A percentile compares a stretch with the other conserved stretches of the same genome.
Evolutionary conservation across 2,113 vertebrate genomes (phyloP).

Genomic region (Planiliza haematocheilus): DNA sequence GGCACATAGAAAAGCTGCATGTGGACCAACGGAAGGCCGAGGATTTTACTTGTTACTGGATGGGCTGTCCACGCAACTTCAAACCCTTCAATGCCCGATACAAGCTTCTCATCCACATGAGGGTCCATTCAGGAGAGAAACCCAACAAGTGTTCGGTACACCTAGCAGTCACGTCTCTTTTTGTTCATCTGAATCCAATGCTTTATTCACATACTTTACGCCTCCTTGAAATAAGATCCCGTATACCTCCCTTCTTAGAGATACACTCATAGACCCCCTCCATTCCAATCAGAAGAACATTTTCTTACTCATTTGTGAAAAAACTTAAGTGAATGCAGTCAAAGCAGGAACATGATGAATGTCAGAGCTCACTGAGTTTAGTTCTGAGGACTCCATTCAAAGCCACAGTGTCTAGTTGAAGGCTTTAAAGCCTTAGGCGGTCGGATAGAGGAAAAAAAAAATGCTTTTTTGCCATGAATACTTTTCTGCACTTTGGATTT

Average conservation of each 20-base stretch:
- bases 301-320: slow-evolving; percentile 2
- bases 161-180: slow-evolving; percentile 58
- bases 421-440: slow-evolving; percentile 24
- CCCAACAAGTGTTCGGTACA: slow-evolving; percentile 97
- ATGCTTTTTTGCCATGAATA: slow-evolving; percentile 18
- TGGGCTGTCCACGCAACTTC: slow-evolving; percentile 89
- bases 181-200: neutral
- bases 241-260: neutral
- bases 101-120: slow-evolving; percentile 98
- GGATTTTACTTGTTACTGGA: slow-evolving; percentile 96
- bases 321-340: slow-evolving; percentile 26
- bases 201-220: slow-evolving; percentile 5
- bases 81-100: slow-evolving; percentile 98
- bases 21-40: slow-evolving; percentile 95
- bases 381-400: slow-evolving; percentile 37
- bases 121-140: slow-evolving; percentile 98
- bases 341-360: slow-evolving; percentile 47
- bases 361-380: slow-evolving; percentile 30
- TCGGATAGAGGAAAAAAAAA: slow-evolving; percentile 1
- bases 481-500: slow-evolving; percentile 51
- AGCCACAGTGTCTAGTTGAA: slow-evolving; percentile 33
- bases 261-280: neutral
- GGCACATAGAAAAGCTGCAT: slow-evolving; percentile 94
- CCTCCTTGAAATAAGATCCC: neutral
- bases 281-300: slow-evolving; percentile 10